phyloP scores from a whole-genome alignment of 2,113 vertebrate genomes.

The Saccopteryx leptura region DNA sequence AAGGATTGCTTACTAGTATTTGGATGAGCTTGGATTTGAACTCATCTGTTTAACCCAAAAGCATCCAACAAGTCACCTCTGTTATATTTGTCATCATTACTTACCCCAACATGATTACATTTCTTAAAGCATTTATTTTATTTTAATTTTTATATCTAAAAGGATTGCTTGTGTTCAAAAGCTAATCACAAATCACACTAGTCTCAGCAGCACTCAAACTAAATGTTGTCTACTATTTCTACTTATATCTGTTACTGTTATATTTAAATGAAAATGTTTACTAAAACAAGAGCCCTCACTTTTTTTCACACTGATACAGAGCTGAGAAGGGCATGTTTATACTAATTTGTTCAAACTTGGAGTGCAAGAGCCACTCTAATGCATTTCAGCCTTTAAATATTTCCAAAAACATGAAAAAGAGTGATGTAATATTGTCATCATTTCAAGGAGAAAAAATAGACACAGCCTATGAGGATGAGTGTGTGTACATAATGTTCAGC shows the following conservation, averaged over 20 bases:
- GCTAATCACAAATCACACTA: not conserved
- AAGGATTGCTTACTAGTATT: not conserved
- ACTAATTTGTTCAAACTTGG: not conserved
- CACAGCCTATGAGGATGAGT: not conserved
- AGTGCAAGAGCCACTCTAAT: not conserved
- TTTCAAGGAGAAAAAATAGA: constrained; percentile 7
- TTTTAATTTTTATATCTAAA: not conserved
- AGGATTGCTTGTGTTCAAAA: not conserved
- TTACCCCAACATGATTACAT: not conserved
- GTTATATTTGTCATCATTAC: not conserved
- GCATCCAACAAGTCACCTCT: not conserved
- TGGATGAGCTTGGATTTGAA: not conserved
- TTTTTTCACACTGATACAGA: not conserved
- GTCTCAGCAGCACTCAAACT: not conserved
- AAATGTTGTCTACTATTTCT: not conserved
- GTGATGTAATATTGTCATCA: not conserved
- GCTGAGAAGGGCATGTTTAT: not conserved
- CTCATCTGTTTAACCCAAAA: not conserved
- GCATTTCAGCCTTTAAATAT: not conserved
- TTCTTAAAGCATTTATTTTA: constrained; percentile 11
- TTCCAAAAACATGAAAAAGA: constrained; percentile 24
- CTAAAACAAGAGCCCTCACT: not conserved
- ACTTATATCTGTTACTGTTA: not conserved
- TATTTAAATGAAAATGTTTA: not conserved
- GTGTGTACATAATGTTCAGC: not conserved